These are phyloP conservation scores for Cosmia pyralina DNA, from an alignment of 2,888 invertebrate genomes.

Conservation along the genomic window DNA sequence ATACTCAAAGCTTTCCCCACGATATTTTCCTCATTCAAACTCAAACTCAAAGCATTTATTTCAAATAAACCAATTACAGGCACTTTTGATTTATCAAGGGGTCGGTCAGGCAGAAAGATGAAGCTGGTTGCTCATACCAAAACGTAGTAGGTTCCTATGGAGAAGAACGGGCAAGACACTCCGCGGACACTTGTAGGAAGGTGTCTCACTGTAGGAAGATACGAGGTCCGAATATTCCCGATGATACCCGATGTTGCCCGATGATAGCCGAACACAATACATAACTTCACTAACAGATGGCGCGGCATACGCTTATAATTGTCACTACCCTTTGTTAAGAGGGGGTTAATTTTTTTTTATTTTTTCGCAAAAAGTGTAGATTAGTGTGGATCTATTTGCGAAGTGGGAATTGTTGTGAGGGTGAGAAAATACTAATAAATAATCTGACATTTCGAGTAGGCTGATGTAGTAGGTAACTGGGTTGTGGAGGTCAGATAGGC, in stretches of 20 bases:
- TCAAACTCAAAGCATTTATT: no score
- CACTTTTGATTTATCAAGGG: no score
- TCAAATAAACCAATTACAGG: no score
- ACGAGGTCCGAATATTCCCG: constrained; percentile 13
- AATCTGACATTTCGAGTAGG: neutral
- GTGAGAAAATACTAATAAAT: neutral
- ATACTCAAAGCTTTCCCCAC: neutral
- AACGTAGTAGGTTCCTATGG: no score
- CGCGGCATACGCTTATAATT: constrained; percentile 50
- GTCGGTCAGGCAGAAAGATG: no score
- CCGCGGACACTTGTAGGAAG: no score
- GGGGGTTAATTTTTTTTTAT: constrained; percentile 50
- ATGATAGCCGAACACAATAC: constrained; percentile 20
- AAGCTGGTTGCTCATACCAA: no score
- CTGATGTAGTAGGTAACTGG: neutral
- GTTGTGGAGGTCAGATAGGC: neutral
- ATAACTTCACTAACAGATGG: constrained; percentile 51
- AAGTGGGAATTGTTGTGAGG: neutral
- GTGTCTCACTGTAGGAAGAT: no score
- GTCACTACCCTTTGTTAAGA: constrained; percentile 53
- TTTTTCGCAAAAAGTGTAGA: constrained; percentile 21
- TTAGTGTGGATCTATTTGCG: constrained; percentile 41
- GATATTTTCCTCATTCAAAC: neutral
- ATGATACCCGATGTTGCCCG: constrained; percentile 9
- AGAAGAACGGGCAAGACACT: no score